Percentiles rank a stretch among this genome's conserved stretches.
These are phyloP conservation scores for Galeopterus variegatus DNA, from an alignment of 2,113 vertebrate species.

Conservation along the genomic window DNA sequence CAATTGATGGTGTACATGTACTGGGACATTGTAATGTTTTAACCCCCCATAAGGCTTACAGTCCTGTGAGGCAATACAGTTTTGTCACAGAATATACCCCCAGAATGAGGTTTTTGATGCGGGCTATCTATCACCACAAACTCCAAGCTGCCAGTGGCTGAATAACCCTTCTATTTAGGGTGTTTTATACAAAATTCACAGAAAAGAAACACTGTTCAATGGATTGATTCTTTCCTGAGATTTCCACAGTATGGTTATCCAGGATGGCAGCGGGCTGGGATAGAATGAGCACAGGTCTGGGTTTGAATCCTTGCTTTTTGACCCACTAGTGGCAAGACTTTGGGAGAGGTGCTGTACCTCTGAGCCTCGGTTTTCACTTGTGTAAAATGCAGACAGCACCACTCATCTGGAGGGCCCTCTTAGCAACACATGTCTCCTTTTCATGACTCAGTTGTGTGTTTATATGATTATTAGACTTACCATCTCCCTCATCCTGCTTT, in stretches of 20 bases:
- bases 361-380: background rate
- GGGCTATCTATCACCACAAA: constrained; percentile 2
- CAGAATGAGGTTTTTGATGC: constrained; percentile 35
- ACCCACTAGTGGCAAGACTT: background rate
- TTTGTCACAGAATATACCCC: constrained; percentile 54
- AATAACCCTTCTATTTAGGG: constrained; percentile 67
- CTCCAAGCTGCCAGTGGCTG: constrained; percentile 30
- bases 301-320: background rate
- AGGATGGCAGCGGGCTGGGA: background rate
- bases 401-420: background rate
- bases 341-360: background rate
- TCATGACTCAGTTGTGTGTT: background rate
- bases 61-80: background rate
- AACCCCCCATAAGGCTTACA: background rate
- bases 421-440: background rate
- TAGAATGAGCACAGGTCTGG: background rate
- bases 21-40: background rate
- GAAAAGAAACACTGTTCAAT: constrained; percentile 53
- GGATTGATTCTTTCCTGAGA: constrained; percentile 47
- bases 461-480: background rate
- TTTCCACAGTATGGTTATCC: background rate
- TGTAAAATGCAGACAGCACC: background rate
- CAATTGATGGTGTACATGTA: background rate
- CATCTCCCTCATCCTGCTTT: background rate
- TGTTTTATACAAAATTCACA: constrained; percentile 59